phyloP scores from a whole-genome alignment of 92 coral and sea anemone species.

The Palythoa grandiflora region DNA sequence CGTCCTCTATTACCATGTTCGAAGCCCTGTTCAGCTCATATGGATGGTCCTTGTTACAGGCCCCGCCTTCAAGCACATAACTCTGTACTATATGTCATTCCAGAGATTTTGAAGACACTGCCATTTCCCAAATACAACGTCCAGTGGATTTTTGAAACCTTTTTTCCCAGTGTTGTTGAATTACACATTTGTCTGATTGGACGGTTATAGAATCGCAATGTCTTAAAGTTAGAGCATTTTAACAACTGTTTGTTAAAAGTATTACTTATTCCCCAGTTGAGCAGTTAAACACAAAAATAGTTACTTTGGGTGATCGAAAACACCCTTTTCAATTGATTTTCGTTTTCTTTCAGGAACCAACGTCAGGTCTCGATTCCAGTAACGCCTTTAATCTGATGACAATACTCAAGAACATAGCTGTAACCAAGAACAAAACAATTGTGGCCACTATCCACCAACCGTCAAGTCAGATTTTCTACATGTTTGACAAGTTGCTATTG shows the following conservation, averaged over 20 bases:
- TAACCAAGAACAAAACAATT: slow-evolving; percentile 83
- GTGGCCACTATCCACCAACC: slow-evolving; percentile 95
- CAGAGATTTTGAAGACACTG: too few species aligned
- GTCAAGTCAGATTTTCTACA: slow-evolving; percentile 93
- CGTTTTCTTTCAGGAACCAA: slow-evolving; percentile 79
- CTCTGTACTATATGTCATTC: too few species aligned
- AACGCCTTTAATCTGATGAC: slow-evolving; percentile 89
- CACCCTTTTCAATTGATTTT: not conserved
- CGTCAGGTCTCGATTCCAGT: slow-evolving; percentile 95
- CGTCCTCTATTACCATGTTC: not conserved
- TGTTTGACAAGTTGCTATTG: slow-evolving; percentile 92
- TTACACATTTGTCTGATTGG: too few species aligned
- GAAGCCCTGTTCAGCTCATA: not conserved
- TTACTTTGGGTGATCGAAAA: not conserved
- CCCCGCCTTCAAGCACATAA: too few species aligned
- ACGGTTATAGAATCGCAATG: too few species aligned
- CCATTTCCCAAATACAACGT: too few species aligned
- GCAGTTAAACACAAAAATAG: not conserved
- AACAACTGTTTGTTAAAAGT: too few species aligned
- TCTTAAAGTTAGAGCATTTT: too few species aligned
- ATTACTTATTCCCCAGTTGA: too few species aligned
- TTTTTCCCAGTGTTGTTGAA: too few species aligned
- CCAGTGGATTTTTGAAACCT: too few species aligned
- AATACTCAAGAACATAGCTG: slow-evolving; percentile 83
- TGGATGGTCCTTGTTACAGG: too few species aligned